Percentiles rank a stretch among this genome's conserved stretches.
Evolutionary conservation across 2,797 vertebrate genomes (phyloP).

Genomic region (Ispidina picta): DNA sequence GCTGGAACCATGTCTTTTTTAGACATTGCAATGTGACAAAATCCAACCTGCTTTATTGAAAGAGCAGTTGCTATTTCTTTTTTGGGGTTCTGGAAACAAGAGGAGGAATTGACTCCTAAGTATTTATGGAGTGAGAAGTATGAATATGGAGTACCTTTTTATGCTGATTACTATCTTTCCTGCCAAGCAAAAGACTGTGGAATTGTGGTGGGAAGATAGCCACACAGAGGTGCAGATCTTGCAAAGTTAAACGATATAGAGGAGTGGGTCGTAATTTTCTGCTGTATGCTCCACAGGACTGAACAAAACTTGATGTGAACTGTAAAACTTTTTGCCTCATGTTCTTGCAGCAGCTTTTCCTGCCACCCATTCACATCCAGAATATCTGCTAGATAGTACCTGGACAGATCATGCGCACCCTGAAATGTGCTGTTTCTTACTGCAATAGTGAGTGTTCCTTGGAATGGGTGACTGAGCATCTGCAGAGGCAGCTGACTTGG

Average conservation of each 20-base stretch:
- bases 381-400: not conserved
- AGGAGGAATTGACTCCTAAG: not conserved
- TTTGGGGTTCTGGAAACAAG: constrained; percentile 19
- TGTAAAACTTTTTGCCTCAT: not conserved
- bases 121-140: not conserved
- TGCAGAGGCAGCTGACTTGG: not conserved
- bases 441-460: not conserved
- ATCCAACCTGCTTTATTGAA: not conserved
- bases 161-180: not conserved
- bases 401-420: not conserved
- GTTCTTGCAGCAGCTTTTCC: not conserved
- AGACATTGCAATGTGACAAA: constrained; percentile 40
- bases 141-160: constrained; percentile 20
- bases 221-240: not conserved
- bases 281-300: rapidly evolving
- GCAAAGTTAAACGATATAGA: not conserved
- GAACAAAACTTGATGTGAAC: not conserved
- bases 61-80: not conserved
- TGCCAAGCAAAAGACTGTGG: not conserved
- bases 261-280: not conserved
- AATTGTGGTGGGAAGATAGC: not conserved
- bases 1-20: constrained; percentile 20
- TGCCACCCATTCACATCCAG: not conserved
- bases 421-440: not conserved
- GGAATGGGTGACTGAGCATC: not conserved